Evolutionary conservation across 1,140 invertebrate species (phyloP).

Genomic region (Wiebesia pumilae): DNA sequence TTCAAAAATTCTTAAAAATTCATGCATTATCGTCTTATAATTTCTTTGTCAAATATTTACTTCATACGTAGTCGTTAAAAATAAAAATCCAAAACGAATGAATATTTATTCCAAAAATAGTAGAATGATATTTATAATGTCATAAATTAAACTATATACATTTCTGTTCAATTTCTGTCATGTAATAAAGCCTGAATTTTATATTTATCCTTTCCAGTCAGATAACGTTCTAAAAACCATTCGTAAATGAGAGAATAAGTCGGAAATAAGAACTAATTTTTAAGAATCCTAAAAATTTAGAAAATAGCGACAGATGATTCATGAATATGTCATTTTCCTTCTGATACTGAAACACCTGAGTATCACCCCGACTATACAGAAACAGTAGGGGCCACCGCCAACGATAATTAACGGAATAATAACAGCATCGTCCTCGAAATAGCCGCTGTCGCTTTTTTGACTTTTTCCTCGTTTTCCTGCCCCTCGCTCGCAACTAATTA

Average conservation of each 20-base stretch:
- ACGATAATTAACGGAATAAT: constrained; percentile 34
- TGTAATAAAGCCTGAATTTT: background rate
- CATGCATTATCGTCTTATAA: too few species aligned
- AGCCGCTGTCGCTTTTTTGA: background rate
- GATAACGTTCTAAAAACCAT: background rate
- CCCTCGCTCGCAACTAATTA: constrained; percentile 1
- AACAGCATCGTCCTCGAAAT: background rate
- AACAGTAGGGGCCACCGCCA: background rate
- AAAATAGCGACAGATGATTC: too few species aligned
- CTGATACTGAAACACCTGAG: background rate
- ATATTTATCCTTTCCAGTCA: background rate
- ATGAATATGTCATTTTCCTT: background rate
- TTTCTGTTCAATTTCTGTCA: too few species aligned
- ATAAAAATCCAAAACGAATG: too few species aligned
- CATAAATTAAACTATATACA: too few species aligned
- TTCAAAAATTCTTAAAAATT: too few species aligned
- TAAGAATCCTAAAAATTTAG: too few species aligned
- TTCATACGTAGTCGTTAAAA: too few species aligned
- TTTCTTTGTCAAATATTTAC: too few species aligned
- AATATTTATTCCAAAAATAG: too few species aligned
- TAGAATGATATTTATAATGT: too few species aligned
- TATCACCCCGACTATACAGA: background rate
- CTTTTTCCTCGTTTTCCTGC: background rate
- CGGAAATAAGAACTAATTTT: background rate
- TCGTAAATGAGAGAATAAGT: background rate